Conservation (phyloP, 1,140 invertebrate genomes). For the Cydia strobilella region DNA sequence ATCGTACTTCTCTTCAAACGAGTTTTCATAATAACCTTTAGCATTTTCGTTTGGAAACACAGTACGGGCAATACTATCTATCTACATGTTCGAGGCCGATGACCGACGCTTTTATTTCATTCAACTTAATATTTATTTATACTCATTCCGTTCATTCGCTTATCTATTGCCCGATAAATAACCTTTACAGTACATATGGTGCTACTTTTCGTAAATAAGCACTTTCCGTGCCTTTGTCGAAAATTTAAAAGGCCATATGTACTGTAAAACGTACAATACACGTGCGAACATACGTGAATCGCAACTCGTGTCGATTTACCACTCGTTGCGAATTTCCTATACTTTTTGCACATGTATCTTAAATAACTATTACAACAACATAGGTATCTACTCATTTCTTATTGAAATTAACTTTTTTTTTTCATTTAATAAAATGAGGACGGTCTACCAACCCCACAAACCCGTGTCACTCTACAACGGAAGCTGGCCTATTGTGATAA, state of each 20-base stretch:
- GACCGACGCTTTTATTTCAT: constrained; percentile 2
- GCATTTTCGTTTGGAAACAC: background rate
- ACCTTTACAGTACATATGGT: too few relatives aligned
- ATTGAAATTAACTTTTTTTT: background rate
- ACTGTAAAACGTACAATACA: too few relatives aligned
- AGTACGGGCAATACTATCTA: background rate
- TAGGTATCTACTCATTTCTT: too few relatives aligned
- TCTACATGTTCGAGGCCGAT: background rate
- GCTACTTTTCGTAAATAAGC: too few relatives aligned
- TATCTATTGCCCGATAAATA: constrained; percentile 2
- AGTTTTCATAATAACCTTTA: background rate
- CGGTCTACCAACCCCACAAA: constrained; percentile 9
- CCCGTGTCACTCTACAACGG: constrained; percentile 7
- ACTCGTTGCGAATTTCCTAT: too few relatives aligned
- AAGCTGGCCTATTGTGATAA: constrained; percentile 22
- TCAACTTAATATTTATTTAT: background rate
- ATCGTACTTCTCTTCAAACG: too few relatives aligned
- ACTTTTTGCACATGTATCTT: too few relatives aligned
- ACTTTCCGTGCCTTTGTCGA: too few relatives aligned
- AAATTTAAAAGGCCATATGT: too few relatives aligned
- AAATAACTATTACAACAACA: background rate
- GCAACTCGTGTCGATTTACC: too few relatives aligned
- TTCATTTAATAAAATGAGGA: background rate
- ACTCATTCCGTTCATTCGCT: background rate
- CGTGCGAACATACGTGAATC: too few relatives aligned